Evolutionary conservation across 2,888 invertebrate genomes (phyloP).

Genomic region (Callosobruchus maculatus): DNA sequence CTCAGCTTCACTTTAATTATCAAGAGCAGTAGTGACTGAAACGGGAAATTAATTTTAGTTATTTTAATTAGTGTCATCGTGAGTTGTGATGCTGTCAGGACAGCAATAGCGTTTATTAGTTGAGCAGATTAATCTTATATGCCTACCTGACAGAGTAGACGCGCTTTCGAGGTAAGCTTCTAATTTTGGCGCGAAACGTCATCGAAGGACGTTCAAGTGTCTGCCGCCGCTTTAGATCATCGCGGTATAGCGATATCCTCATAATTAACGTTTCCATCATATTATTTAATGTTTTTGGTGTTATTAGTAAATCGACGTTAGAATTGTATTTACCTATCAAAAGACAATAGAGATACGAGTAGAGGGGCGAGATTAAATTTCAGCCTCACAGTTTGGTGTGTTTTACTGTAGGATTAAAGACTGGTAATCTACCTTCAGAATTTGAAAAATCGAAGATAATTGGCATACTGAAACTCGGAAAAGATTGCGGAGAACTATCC

Average conservation of each 20-base stretch:
- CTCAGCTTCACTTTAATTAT: constrained; percentile 12
- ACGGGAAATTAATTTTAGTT: constrained; percentile 20
- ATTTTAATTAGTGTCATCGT: constrained; percentile 22
- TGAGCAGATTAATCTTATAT: constrained; percentile 16
- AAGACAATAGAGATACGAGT: too few relatives aligned
- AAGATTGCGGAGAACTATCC: too few relatives aligned
- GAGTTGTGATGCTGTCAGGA: constrained; percentile 16
- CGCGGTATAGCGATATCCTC: not conserved
- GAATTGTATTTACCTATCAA: too few relatives aligned
- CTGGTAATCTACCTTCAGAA: too few relatives aligned
- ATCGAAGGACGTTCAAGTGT: not conserved
- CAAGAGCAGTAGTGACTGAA: constrained; percentile 12
- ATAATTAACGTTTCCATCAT: too few relatives aligned
- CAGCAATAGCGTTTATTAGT: constrained; percentile 19
- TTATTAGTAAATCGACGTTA: too few relatives aligned
- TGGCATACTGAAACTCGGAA: too few relatives aligned
- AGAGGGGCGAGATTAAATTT: too few relatives aligned
- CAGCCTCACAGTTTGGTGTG: too few relatives aligned
- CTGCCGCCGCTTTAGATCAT: not conserved
- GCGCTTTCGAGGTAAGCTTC: not conserved
- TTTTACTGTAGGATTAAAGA: too few relatives aligned
- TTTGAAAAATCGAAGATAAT: too few relatives aligned
- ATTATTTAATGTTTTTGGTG: too few relatives aligned
- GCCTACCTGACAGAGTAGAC: constrained; percentile 1
- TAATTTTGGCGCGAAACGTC: not conserved